These are phyloP conservation scores for Aviceda subcristata DNA, from an alignment of 2,113 vertebrate genomes.

Conservation along the genomic window DNA sequence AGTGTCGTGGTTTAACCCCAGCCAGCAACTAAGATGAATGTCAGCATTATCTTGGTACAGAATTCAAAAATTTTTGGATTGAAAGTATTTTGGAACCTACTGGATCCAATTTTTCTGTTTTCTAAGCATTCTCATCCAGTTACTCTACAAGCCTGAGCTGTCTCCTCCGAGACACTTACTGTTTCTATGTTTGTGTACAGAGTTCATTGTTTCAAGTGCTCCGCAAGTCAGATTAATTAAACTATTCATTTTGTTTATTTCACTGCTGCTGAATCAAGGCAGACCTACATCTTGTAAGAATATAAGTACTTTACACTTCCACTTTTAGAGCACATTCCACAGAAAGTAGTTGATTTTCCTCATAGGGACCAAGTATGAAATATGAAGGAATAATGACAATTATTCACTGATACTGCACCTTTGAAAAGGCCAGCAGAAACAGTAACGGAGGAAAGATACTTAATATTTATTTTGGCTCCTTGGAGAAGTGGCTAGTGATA, in stretches of 20 bases:
- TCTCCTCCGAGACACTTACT: conserved; percentile 19
- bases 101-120: background rate
- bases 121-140: background rate
- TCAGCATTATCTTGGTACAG: background rate
- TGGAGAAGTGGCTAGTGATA: background rate
- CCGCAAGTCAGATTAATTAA: conserved; percentile 70
- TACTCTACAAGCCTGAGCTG: background rate
- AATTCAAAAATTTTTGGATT: background rate
- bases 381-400: background rate
- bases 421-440: background rate
- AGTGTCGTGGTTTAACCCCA: no score
- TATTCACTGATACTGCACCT: background rate
- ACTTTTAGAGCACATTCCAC: conserved; percentile 49
- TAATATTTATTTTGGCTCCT: background rate
- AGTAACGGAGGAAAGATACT: background rate
- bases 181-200: conserved; percentile 22
- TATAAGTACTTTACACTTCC: background rate
- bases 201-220: conserved; percentile 67
- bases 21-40: background rate
- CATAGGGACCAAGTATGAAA: conserved; percentile 55
- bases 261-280: conserved; percentile 57
- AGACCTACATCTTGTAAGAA: conserved; percentile 15
- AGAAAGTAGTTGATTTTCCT: conserved; percentile 56
- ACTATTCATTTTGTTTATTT: conserved; percentile 65
- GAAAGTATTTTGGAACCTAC: background rate